These are phyloP conservation scores for rabbit (Oryctolagus cuniculus) DNA, from an alignment of 2,113 vertebrate genomes.

Conservation along the genomic window mOryCun1.1 NC_091441.1:92213501-92214000, in stretches of 20 bases:
- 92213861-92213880: slow-evolving; percentile 20
- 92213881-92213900: too few species aligned
- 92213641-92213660: neutral
- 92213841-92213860: slow-evolving; percentile 59
- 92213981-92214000: too few species aligned
- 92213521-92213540: slow-evolving; percentile 28
- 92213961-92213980: too few species aligned
- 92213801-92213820: slow-evolving; percentile 49
- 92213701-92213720: neutral
- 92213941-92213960: too few species aligned
- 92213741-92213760: slow-evolving; percentile 16
- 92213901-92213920: too few species aligned
- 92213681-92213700: neutral
- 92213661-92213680: neutral
- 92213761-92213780: neutral
- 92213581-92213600: slow-evolving; percentile 9
- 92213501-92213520: slow-evolving; percentile 11
- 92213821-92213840: slow-evolving; percentile 19
- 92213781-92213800: neutral
- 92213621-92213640: slow-evolving; percentile 2
- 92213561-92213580: slow-evolving; percentile 1
- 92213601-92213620: neutral
- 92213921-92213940: too few species aligned
- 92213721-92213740: slow-evolving; percentile 12
- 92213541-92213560: slow-evolving; percentile 37